A percentile compares a stretch with the other conserved stretches of the same genome.
Conservation (phyloP, 2,113 vertebrate species). For the Spermophilus dauricus region DNA sequence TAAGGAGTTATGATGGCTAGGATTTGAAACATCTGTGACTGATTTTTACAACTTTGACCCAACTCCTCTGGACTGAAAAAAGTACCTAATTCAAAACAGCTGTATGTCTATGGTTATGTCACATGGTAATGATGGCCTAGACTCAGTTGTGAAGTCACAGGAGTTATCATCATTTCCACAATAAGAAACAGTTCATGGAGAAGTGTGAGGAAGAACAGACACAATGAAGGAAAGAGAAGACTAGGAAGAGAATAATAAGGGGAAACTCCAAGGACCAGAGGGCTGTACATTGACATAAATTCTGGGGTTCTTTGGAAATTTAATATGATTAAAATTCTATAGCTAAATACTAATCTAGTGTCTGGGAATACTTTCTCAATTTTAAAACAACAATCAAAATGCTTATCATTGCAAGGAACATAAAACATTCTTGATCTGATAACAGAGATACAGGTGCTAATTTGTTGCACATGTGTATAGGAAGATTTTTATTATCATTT, state of each 20-base stretch:
- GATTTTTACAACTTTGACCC: conserved; percentile 53
- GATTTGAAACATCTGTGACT: conserved; percentile 70
- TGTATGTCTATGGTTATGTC: conserved; percentile 7
- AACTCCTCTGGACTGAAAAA: conserved; percentile 53
- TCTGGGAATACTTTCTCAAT: background rate
- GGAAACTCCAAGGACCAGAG: background rate
- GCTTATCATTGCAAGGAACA: background rate
- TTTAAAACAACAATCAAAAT: background rate
- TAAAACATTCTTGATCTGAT: background rate
- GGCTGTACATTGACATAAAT: background rate
- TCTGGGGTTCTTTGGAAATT: background rate
- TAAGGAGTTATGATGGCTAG: conserved; percentile 54
- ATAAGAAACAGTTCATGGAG: background rate
- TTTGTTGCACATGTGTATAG: background rate
- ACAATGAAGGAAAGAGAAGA: background rate
- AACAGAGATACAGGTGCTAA: background rate
- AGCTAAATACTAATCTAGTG: background rate
- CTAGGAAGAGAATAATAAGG: background rate
- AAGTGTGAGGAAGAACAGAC: background rate
- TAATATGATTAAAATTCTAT: background rate
- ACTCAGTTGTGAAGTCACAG: background rate
- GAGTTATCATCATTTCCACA: background rate
- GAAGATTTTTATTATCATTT: background rate
- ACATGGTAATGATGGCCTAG: background rate
- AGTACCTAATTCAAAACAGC: conserved; percentile 63